Base-by-base conservation (phyloP, 2,113 vertebrate genomes). In the Cyanoderma ruficeps region DNA sequence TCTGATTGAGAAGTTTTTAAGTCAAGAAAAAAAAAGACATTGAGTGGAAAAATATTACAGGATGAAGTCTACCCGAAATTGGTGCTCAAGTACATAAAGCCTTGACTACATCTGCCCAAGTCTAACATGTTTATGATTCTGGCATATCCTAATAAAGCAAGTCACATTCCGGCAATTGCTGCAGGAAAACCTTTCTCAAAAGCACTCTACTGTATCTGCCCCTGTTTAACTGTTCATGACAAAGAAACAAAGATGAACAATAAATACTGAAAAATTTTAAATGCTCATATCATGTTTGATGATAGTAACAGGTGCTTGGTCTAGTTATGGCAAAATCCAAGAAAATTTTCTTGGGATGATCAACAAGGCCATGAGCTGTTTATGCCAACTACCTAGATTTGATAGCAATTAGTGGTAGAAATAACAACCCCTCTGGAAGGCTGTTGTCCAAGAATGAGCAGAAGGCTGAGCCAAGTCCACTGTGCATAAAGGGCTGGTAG, bases 41-140 rank as follows among this genome's bases (percentile, higher is more conserved):
- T 16, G 6, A 7, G 7, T 1, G 1, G 16, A 84, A 83, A 22
- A 56, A 13, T 27, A 14, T 52, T 25, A 56, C 2, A 2, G 11
- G 9, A 69, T 41, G 46, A 87, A 70, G 27, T 5, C 9, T 56
- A 56, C 15, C 9, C 20, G 71, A 61, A 79, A 76, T 2, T 44
- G 22, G 19, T 35, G 16, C 15, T 87, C 21, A 53, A 33, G 7
- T 35, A 79, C 55, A 5, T 63, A 30, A 90, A 82, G 85, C 2
- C 11, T 71, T 82, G 12, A n/a, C 14, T 27, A 16, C 4, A 12
- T 56, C 53, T 47, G 7, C 6, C 39, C 30, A 71, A 11, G n/a
- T 63, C 27, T 63, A 82, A 46, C 0, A 2, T 6, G 7, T 63
- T 46, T 59, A 31, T 50, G 5, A 28, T 33, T 75, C 20, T 75